phyloP scores from a whole-genome alignment of 2,113 vertebrate genomes.

The Chunga burmeisteri region DNA sequence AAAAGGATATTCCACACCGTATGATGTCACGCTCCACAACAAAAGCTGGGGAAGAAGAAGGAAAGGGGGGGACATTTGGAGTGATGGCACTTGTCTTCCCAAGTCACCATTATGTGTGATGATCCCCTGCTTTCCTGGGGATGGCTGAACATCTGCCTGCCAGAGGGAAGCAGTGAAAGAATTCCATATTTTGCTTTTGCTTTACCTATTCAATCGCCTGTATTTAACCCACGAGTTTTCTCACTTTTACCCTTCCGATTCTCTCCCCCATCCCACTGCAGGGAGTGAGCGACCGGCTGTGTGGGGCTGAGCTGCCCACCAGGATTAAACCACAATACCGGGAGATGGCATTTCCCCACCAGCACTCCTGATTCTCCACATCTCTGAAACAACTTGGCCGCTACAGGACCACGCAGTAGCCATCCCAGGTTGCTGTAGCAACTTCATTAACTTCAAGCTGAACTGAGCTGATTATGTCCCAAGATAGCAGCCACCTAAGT shows the following conservation, averaged over 20 bases:
- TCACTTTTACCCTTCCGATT: neutral
- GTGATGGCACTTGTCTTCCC: neutral
- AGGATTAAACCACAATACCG: neutral
- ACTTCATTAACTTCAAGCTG: conserved; percentile 47
- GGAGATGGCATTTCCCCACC: neutral
- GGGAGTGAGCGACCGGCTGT: accelerated
- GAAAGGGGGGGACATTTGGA: accelerated
- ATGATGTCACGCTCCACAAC: neutral
- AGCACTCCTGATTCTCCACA: neutral
- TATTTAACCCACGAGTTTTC: neutral
- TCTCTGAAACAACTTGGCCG: neutral
- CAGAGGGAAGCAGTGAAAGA: accelerated
- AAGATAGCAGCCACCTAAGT: conserved; percentile 50
- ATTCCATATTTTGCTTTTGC: neutral
- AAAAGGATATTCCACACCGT: neutral
- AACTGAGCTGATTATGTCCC: conserved; percentile 73
- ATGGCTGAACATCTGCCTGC: neutral
- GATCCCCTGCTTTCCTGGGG: neutral
- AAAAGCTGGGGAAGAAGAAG: neutral
- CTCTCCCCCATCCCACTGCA: neutral
- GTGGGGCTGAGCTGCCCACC: neutral
- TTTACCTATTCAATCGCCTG: neutral
- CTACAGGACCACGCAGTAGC: conserved; percentile 2
- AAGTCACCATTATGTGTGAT: accelerated
- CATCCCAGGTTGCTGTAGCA: conserved; percentile 69